phyloP scores from a whole-genome alignment of 2,888 invertebrate species.

The Standfussiana lucernea region DNA sequence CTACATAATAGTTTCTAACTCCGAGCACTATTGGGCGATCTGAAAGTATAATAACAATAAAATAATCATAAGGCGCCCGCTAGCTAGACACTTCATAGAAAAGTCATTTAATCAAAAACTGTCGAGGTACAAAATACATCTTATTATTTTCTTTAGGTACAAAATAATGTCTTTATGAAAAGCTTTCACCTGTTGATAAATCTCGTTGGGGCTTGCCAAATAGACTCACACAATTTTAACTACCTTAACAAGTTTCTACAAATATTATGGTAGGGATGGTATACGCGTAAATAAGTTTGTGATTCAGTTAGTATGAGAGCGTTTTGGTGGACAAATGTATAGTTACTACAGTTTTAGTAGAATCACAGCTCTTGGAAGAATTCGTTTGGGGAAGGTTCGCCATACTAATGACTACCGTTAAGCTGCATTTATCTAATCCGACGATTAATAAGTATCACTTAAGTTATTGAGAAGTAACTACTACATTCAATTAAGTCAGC shows the following conservation, averaged over 20 bases:
- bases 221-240: no score
- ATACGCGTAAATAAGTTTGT: constrained; percentile 1
- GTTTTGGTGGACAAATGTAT: constrained; percentile 7
- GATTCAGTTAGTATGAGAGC: constrained; percentile 20
- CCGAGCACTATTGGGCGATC: no score
- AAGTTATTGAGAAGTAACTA: background rate
- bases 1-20: no score
- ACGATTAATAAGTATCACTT: background rate
- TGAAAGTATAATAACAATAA: no score
- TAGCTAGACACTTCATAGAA: no score
- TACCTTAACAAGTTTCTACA: constrained; percentile 28
- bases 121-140: no score
- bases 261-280: constrained; percentile 16
- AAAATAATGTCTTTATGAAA: no score
- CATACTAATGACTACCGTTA: background rate
- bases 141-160: no score
- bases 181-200: no score
- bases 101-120: no score
- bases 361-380: constrained; percentile 48
- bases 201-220: no score
- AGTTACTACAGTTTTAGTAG: constrained; percentile 34
- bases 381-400: constrained; percentile 5
- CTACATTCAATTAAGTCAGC: background rate
- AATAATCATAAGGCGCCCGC: no score
- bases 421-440: background rate